phyloP scores from a whole-genome alignment of 2,888 invertebrate genomes.

The Ceriagrion tenellum region DNA sequence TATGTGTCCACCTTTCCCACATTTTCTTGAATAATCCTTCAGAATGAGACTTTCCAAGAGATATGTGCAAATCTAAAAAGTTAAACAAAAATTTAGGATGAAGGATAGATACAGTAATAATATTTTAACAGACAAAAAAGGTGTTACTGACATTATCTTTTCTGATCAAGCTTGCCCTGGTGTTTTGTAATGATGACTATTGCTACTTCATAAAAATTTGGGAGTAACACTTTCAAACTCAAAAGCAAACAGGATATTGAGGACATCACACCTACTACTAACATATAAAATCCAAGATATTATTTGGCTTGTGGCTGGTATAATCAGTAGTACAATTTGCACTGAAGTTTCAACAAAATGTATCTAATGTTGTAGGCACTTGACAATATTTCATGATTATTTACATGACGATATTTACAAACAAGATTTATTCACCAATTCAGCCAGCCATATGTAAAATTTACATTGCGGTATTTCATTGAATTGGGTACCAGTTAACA shows the following conservation, averaged over 20 bases:
- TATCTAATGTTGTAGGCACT: slow-evolving; percentile 53
- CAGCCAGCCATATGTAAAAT: background rate
- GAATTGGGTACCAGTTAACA: background rate
- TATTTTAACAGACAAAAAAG: background rate
- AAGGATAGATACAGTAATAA: background rate
- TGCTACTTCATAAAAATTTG: background rate
- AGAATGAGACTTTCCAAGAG: background rate
- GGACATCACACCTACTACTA: background rate
- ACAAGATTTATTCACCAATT: slow-evolving; percentile 40
- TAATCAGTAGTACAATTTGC: background rate
- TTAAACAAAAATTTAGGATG: background rate
- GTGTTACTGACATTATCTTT: background rate
- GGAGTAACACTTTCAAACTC: background rate
- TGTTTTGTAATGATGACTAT: background rate
- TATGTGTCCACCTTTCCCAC: background rate
- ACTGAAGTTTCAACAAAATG: background rate
- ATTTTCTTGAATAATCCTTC: background rate
- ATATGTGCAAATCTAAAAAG: background rate
- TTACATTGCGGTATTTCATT: background rate
- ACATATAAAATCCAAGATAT: slow-evolving; percentile 17
- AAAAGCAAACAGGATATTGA: background rate
- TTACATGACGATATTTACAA: slow-evolving; percentile 56
- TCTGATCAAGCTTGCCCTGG: background rate
- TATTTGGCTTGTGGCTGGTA: background rate
- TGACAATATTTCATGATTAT: slow-evolving; percentile 56